A percentile compares a stretch with the other conserved stretches of the same genome.
Evolutionary conservation across 2,888 invertebrate genomes (phyloP).

Genomic region (Aromia moschata): DNA sequence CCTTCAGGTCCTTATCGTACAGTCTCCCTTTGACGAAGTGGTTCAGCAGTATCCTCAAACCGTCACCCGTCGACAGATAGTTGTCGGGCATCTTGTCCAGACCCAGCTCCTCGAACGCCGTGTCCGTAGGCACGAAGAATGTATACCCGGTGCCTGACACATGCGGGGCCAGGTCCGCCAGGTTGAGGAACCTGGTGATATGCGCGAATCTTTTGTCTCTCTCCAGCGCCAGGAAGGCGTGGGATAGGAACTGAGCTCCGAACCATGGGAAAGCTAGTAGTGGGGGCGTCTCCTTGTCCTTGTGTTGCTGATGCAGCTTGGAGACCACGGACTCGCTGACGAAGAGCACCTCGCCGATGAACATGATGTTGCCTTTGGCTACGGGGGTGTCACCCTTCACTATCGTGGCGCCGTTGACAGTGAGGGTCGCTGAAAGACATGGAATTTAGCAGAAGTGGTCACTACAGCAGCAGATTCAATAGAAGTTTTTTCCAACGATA

Average conservation of each 20-base stretch:
- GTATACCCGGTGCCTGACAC: conserved; percentile 74
- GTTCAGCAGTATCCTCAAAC: conserved; percentile 68
- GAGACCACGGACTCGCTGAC: conserved; percentile 71
- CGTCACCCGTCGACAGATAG: conserved; percentile 67
- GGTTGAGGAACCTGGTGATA: conserved; percentile 70
- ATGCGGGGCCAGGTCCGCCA: conserved; percentile 70
- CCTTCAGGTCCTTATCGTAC: conserved; percentile 68
- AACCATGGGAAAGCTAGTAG: conserved; percentile 73
- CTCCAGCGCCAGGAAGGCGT: conserved; percentile 70
- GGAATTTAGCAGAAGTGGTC: no score
- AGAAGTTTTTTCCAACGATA: no score
- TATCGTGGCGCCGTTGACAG: conserved; percentile 69
- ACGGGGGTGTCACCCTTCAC: conserved; percentile 70
- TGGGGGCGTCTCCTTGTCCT: conserved; percentile 73
- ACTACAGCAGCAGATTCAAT: no score
- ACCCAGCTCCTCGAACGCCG: conserved; percentile 71
- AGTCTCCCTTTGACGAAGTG: conserved; percentile 71
- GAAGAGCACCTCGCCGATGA: conserved; percentile 71
- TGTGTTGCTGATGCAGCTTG: conserved; percentile 70
- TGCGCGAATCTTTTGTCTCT: conserved; percentile 67
- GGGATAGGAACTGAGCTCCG: conserved; percentile 71
- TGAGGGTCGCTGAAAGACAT: conserved; percentile 62
- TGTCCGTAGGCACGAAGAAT: conserved; percentile 75
- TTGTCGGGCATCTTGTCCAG: conserved; percentile 69
- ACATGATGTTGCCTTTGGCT: conserved; percentile 70